These are phyloP conservation scores for Dipodomys stephensi DNA, from an alignment of 2,113 vertebrate genomes.

Conservation along the genomic window DNA sequence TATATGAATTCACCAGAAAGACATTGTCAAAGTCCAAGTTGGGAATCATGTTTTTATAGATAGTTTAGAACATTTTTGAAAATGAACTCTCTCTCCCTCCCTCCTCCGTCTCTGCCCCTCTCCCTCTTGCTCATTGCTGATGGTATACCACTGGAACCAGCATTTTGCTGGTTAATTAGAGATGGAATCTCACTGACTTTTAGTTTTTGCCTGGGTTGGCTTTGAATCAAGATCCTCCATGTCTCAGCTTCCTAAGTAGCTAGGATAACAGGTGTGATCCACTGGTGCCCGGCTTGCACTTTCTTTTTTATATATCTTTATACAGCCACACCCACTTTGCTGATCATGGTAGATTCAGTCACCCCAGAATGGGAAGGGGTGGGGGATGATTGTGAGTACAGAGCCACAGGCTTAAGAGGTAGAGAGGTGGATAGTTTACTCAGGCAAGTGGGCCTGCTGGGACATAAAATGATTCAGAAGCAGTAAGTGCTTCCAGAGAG, in stretches of 20 bases:
- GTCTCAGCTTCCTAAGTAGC: too few relatives aligned
- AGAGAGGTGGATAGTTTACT: too few relatives aligned
- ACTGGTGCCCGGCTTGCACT: background rate
- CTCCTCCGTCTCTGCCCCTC: too few relatives aligned
- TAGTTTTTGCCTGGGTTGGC: too few relatives aligned
- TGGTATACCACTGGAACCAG: too few relatives aligned
- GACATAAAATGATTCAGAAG: background rate
- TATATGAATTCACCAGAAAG: background rate
- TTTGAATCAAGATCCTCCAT: too few relatives aligned
- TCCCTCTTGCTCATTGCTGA: too few relatives aligned
- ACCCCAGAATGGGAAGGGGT: rapidly evolving
- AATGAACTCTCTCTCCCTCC: rapidly evolving
- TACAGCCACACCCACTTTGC: background rate
- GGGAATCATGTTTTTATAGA: background rate
- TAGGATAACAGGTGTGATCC: too few relatives aligned
- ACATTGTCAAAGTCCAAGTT: background rate
- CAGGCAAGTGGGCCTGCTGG: background rate
- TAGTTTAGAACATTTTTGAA: background rate
- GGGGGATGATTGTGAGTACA: background rate
- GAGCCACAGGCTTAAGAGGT: background rate
- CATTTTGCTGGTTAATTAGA: too few relatives aligned
- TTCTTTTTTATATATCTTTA: background rate
- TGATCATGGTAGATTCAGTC: background rate
- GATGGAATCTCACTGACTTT: too few relatives aligned
- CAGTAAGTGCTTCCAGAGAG: background rate